Evolutionary conservation across 2,888 invertebrate genomes (phyloP).

Genomic region (Diadegma fenestrale): DNA sequence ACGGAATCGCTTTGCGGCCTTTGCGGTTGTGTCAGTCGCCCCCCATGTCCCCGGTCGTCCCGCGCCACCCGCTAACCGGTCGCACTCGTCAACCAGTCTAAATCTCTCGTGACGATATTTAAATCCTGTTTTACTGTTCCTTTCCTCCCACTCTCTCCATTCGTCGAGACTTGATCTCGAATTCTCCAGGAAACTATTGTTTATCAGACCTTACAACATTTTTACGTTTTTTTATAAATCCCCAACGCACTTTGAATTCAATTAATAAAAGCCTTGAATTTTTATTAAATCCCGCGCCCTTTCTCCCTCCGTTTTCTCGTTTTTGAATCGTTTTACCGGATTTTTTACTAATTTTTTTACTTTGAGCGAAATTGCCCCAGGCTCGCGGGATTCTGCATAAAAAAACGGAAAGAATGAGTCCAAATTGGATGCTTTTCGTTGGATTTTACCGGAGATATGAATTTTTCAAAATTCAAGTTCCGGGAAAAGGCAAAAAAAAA

Average conservation of each 20-base stretch:
- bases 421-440: too few relatives aligned
- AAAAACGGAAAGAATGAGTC: too few relatives aligned
- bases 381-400: too few relatives aligned
- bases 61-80: constrained; percentile 9
- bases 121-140: constrained; percentile 58
- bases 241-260: not conserved
- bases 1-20: constrained; percentile 44
- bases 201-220: not conserved
- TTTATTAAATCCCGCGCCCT: too few relatives aligned
- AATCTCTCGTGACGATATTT: constrained; percentile 49
- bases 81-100: constrained; percentile 26
- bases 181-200: constrained; percentile 20
- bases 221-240: constrained; percentile 33
- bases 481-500: too few relatives aligned
- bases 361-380: too few relatives aligned
- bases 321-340: too few relatives aligned
- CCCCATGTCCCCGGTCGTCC: not conserved
- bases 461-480: too few relatives aligned
- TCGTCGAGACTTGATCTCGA: not conserved
- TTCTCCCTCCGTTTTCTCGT: too few relatives aligned
- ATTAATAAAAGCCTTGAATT: not conserved
- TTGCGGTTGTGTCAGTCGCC: constrained; percentile 39
- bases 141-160: constrained; percentile 12
- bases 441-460: too few relatives aligned
- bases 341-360: too few relatives aligned